phyloP scores from a whole-genome alignment of 1,140 invertebrate species.

The Palaemon carinicauda region DNA sequence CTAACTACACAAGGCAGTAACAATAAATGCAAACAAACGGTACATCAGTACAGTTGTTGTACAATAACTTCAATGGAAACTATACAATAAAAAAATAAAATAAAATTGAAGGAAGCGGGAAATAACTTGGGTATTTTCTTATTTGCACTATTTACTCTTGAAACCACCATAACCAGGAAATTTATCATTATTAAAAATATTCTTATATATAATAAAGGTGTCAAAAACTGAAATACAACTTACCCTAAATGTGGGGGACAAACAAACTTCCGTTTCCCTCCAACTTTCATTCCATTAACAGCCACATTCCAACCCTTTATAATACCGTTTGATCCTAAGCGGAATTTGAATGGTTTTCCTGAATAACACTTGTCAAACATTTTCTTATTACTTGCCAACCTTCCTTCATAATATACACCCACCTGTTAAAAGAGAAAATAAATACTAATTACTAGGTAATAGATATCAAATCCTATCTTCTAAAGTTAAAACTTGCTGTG shows the following conservation, averaged over 20 bases:
- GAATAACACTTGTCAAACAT: conserved; percentile 77
- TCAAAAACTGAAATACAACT: conserved; percentile 62
- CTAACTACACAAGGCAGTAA: no score
- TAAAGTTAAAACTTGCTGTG: no score
- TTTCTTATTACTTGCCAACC: conserved; percentile 81
- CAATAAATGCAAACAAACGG: no score
- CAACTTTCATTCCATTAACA: conserved; percentile 88
- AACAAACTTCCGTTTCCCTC: conserved; percentile 85
- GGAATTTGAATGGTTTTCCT: conserved; percentile 85
- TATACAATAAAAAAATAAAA: no score
- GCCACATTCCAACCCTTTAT: conserved; percentile 93
- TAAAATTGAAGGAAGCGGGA: no score
- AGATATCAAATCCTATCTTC: not conserved
- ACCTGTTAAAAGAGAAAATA: conserved; percentile 63
- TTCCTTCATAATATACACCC: conserved; percentile 79
- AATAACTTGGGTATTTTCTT: no score
- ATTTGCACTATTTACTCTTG: no score
- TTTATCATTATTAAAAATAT: no score
- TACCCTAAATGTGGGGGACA: conserved; percentile 86
- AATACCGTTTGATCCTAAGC: conserved; percentile 83
- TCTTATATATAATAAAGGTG: no score
- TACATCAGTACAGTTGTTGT: no score
- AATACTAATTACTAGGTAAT: not conserved
- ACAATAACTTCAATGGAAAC: no score
- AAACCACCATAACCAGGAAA: no score